Base-by-base conservation (phyloP, 2,888 invertebrate species). In the Eilema caniola region DNA sequence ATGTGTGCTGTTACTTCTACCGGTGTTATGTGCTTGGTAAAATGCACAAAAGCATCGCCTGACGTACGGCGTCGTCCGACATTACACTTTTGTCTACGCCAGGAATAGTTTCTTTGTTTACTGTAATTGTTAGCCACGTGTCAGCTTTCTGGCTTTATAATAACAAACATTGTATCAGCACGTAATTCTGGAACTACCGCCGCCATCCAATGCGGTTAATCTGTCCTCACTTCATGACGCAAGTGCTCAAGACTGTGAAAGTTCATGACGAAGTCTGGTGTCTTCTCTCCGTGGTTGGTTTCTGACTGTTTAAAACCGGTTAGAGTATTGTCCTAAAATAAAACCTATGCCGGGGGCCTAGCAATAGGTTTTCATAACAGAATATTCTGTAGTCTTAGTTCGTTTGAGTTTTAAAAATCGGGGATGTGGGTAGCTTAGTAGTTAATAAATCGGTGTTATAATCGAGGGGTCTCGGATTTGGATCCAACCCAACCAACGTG, bases 101-200 rank as follows among this genome's bases (percentile, higher is more conserved):
- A 28, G 24, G 28, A 59, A 59, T 59, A 59, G 59, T 28, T 14
- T 1, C 16, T 59, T 23, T 59, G 59, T 59, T 25, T 59, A 59
- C 59, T 59, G 24, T 25, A 25, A 25, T 59, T 59, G 59, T 59
- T 28, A 28, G 25, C 59, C 59, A 59, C 59, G 25, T 59, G 24
- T 28, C 25, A 59, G 28, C 25, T 59, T 14, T 25, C 25, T 59
- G 24, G 59, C 8, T 59, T 59, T 14, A 25, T 16, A 28, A 59
- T 25, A 59, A 59, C 25, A 59, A 59, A 59, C 59, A 16, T 59
- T 59, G 24, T 59, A 14, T 57, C 57, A 57, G n/a, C 53, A 53
- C 53, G 53, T 53, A 53, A 53, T 53, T 16, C 16, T 24, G 24
- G 37, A 37, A 16, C 33, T 16, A 16, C 12, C 4, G 0, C 16